Percentiles rank a stretch among this genome's conserved stretches.
Evolutionary conservation across 1,140 invertebrate species (phyloP).

Genomic region (Anoplophora glabripennis): DNA sequence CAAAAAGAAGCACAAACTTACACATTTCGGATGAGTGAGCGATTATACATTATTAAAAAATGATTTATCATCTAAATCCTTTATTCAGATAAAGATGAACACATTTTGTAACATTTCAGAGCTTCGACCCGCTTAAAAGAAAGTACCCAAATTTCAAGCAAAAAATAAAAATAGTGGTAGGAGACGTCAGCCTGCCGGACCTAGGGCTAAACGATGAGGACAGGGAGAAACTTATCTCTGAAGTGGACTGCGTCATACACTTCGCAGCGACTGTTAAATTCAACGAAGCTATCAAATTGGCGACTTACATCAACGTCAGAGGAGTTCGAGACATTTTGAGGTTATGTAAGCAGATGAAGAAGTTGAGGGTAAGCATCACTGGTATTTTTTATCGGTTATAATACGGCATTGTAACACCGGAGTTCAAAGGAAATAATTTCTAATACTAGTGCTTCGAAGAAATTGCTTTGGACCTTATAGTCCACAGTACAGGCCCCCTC

Average conservation of each 20-base stretch:
- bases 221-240: constrained; percentile 56
- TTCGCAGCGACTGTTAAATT: constrained; percentile 69
- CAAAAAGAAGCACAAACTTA: too few relatives aligned
- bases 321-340: constrained; percentile 61
- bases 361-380: constrained; percentile 26
- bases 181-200: constrained; percentile 60
- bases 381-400: not conserved
- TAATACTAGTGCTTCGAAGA: too few relatives aligned
- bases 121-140: constrained; percentile 32
- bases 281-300: constrained; percentile 65
- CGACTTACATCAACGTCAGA: constrained; percentile 66
- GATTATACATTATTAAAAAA: too few relatives aligned
- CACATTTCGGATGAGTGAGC: too few relatives aligned
- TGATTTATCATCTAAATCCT: too few relatives aligned
- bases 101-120: constrained; percentile 27
- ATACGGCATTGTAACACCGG: too few relatives aligned
- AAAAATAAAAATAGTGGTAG: constrained; percentile 60
- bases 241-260: constrained; percentile 57
- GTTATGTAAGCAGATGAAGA: constrained; percentile 63
- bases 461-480: too few relatives aligned
- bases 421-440: too few relatives aligned
- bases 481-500: too few relatives aligned
- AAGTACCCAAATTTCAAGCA: constrained; percentile 59
- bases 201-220: constrained; percentile 61
- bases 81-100: too few relatives aligned